phyloP scores from a whole-genome alignment of 2,888 invertebrate species.

The Notodonta dromedarius region DNA sequence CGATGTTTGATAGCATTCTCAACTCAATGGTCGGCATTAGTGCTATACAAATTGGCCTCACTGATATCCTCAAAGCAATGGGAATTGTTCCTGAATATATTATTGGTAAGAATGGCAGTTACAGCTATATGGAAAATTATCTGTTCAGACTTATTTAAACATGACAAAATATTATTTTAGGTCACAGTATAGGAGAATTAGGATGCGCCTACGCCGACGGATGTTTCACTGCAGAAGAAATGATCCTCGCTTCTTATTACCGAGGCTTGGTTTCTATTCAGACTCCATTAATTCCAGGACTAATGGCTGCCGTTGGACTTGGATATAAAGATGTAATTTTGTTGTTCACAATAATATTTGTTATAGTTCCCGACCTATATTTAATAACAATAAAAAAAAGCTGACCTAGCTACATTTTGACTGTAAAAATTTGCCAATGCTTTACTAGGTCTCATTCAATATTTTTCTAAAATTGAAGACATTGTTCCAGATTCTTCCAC shows the following conservation, averaged over 20 bases:
- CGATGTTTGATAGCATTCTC: conserved; percentile 86
- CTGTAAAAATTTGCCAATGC: too few species aligned
- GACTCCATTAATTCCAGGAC: conserved; percentile 86
- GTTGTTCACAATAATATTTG: too few species aligned
- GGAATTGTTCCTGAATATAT: conserved; percentile 89
- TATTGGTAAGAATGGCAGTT: conserved; percentile 83
- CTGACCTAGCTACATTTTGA: too few species aligned
- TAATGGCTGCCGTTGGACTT: conserved; percentile 94
- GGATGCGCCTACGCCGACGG: conserved; percentile 82
- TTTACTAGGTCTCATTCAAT: too few species aligned
- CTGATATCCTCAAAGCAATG: conserved; percentile 85
- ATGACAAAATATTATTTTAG: conserved; percentile 24
- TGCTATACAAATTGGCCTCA: conserved; percentile 86
- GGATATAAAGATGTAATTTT: conserved; percentile 62
- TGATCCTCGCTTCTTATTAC: conserved; percentile 91
- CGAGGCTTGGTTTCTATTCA: conserved; percentile 88
- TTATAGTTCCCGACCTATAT: too few species aligned
- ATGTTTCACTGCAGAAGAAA: conserved; percentile 87
- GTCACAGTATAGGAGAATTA: conserved; percentile 90
- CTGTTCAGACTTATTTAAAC: too few species aligned
- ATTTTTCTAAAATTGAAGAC: too few species aligned
- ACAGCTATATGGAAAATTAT: too few species aligned
- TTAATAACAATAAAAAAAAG: too few species aligned
- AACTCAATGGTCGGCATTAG: conserved; percentile 90
- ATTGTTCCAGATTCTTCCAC: too few species aligned